phyloP scores from a whole-genome alignment of 2,888 invertebrate species.

The Cerastis leucographa region DNA sequence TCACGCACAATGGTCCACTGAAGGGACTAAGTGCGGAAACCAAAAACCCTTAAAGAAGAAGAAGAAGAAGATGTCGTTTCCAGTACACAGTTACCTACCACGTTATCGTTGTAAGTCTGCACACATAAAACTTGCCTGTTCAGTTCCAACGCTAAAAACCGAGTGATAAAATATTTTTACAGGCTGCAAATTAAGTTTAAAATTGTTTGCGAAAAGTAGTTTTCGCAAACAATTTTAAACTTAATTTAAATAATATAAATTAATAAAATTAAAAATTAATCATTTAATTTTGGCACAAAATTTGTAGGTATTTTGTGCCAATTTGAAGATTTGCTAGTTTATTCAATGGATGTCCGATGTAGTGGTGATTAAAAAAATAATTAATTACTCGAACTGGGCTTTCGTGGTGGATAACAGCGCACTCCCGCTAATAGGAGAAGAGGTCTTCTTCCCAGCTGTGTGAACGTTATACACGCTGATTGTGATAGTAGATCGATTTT shows the following conservation, averaged over 20 bases:
- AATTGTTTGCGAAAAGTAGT: slow-evolving; percentile 61
- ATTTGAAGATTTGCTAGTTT: slow-evolving; percentile 51
- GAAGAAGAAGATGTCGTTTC: too few relatives aligned
- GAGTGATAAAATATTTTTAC: slow-evolving; percentile 70
- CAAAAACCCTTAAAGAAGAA: too few relatives aligned
- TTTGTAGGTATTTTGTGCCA: too few relatives aligned
- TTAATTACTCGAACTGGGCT: too few relatives aligned
- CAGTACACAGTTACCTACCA: not conserved
- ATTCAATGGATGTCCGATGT: not conserved
- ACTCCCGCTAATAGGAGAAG: too few relatives aligned
- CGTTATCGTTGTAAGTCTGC: slow-evolving; percentile 32
- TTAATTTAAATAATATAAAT: too few relatives aligned
- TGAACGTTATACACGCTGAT: not conserved
- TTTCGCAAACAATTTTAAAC: too few relatives aligned
- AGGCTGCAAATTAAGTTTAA: slow-evolving; percentile 70
- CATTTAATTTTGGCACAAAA: too few relatives aligned
- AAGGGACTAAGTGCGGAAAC: too few relatives aligned
- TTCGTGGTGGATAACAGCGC: too few relatives aligned
- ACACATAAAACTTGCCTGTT: slow-evolving; percentile 68
- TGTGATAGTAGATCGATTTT: not conserved
- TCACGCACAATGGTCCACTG: too few relatives aligned
- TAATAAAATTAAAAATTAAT: too few relatives aligned
- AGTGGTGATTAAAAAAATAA: not conserved
- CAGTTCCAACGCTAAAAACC: slow-evolving; percentile 69
- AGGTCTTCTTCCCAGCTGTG: not conserved